phyloP scores from a whole-genome alignment of 1,140 invertebrate species.

The Cyphomyrmex costatus region DNA sequence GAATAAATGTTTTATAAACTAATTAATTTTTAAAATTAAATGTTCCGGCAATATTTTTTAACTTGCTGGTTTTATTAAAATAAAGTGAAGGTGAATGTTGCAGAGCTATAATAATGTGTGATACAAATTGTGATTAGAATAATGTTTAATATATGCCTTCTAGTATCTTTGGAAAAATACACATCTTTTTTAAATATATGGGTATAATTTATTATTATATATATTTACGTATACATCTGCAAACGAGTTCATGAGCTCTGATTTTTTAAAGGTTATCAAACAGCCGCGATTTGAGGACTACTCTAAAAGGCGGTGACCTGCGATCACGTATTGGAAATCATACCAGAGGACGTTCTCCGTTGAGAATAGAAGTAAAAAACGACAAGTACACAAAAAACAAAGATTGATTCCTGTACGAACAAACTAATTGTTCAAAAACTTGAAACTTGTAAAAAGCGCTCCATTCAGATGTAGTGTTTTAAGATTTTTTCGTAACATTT shows the following conservation, averaged over 20 bases:
- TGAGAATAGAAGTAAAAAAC: slow-evolving; percentile 85
- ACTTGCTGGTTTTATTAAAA: not conserved
- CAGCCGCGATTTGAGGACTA: slow-evolving; percentile 76
- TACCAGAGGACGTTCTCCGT: slow-evolving; percentile 80
- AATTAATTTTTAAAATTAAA: not conserved
- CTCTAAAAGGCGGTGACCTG: slow-evolving; percentile 77
- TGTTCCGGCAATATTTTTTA: not conserved
- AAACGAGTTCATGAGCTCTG: not conserved
- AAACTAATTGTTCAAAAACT: slow-evolving; percentile 11
- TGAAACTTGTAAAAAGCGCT: slow-evolving; percentile 23
- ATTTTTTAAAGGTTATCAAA: slow-evolving; percentile 72
- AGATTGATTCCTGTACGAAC: slow-evolving; percentile 67
- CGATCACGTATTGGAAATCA: slow-evolving; percentile 81
- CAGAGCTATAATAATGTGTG: not conserved
- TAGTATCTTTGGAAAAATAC: not conserved
- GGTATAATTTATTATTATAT: not conserved
- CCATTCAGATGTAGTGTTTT: not conserved
- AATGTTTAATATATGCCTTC: not conserved
- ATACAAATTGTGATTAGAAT: not conserved
- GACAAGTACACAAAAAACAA: slow-evolving; percentile 80
- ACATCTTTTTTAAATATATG: not conserved
- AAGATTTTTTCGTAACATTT: slow-evolving; percentile 39
- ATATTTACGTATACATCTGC: not conserved
- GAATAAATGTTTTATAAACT: not conserved
- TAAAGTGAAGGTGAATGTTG: not conserved